phyloP scores from a whole-genome alignment of 2,113 vertebrate species.

The Scomber japonicus region DNA sequence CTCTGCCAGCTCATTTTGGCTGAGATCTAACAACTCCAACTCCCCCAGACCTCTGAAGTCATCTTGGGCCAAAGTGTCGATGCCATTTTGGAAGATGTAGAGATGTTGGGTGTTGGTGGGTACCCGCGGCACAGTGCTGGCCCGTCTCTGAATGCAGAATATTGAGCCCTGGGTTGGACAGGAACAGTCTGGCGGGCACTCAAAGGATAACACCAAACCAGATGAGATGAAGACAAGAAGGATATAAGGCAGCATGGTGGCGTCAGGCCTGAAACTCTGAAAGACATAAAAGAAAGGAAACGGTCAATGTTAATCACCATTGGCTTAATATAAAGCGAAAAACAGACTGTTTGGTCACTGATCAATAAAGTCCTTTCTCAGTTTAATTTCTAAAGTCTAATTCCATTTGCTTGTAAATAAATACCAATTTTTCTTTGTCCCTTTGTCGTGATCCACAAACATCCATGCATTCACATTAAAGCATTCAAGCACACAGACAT shows the following conservation, averaged over 20 bases:
- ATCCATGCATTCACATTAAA: background rate
- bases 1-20: conserved; percentile 89
- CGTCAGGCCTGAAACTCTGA: conserved; percentile 48
- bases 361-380: background rate
- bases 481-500: background rate
- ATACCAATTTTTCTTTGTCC: background rate
- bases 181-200: conserved; percentile 79
- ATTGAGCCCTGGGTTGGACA: conserved; percentile 42
- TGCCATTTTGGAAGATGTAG: conserved; percentile 90
- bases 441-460: background rate
- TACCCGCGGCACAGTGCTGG: conserved; percentile 83
- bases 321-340: background rate
- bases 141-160: conserved; percentile 76
- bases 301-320: conserved; percentile 2
- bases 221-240: conserved; percentile 67
- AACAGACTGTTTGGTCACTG: background rate
- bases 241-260: conserved; percentile 70
- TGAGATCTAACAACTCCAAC: conserved; percentile 90
- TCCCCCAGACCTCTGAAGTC: conserved; percentile 86
- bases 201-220: conserved; percentile 53
- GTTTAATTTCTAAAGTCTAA: background rate
- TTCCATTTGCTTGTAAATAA: background rate
- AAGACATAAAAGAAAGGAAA: conserved; percentile 52
- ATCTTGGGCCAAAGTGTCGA: conserved; percentile 80
- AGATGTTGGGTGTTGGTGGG: conserved; percentile 84